These are phyloP conservation scores for Eubucco bourcierii DNA, from an alignment of 2,113 vertebrate genomes.

Conservation along the genomic window DNA sequence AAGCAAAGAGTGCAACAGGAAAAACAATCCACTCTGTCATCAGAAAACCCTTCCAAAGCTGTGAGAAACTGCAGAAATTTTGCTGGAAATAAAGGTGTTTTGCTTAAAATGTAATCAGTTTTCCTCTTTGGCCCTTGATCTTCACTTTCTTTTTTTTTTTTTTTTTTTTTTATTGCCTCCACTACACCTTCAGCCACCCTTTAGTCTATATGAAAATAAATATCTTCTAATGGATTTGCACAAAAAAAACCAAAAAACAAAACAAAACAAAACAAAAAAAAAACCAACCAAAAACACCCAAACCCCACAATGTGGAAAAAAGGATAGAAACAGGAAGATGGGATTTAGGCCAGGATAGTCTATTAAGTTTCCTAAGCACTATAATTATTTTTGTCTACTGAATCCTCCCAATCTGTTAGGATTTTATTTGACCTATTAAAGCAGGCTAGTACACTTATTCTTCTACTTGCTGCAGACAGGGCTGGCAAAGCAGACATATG, in stretches of 20 bases:
- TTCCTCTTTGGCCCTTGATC: neutral
- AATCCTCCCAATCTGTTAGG: neutral
- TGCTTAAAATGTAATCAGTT: slow-evolving; percentile 4
- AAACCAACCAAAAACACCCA: no score
- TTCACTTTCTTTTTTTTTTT: neutral
- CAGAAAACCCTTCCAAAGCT: slow-evolving; percentile 21
- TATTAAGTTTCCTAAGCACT: neutral
- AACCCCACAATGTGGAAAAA: fast-evolving
- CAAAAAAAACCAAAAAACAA: neutral
- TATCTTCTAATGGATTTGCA: neutral
- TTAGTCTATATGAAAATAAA: neutral
- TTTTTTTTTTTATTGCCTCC: neutral
- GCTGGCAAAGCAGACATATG: neutral
- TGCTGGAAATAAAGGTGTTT: slow-evolving; percentile 16
- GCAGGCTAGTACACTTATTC: neutral
- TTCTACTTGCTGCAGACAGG: neutral
- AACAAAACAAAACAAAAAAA: no score
- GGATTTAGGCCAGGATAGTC: neutral
- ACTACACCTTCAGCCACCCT: neutral
- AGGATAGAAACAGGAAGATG: neutral
- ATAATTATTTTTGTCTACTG: neutral
- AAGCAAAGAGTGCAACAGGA: slow-evolving; percentile 32
- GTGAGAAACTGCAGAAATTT: slow-evolving; percentile 49
- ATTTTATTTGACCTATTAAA: neutral
- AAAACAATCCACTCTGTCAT: slow-evolving; percentile 46